Conservation (phyloP, 2,113 vertebrate genomes). For the Zeus faber region DNA sequence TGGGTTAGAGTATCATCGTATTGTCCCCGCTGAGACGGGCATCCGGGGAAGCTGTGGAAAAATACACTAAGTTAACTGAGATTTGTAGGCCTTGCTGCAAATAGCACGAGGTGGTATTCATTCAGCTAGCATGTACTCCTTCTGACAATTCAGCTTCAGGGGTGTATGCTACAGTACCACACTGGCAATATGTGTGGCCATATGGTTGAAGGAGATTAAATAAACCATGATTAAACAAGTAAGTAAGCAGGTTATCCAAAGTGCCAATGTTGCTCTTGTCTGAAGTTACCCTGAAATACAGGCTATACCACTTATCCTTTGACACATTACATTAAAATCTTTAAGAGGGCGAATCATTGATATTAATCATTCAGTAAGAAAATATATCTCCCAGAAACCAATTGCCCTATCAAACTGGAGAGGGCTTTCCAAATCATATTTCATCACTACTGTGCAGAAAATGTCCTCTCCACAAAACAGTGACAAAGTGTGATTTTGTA, state of each 20-base stretch:
- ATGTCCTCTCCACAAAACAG: constrained; percentile 9
- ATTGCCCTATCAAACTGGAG: neutral
- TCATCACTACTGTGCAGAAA: constrained; percentile 21
- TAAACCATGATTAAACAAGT: constrained; percentile 43
- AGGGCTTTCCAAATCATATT: constrained; percentile 6
- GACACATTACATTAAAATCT: no score
- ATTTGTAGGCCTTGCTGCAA: constrained; percentile 27
- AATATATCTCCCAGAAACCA: neutral
- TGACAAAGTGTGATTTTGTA: constrained; percentile 35
- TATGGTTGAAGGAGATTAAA: constrained; percentile 48
- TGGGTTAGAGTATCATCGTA: neutral
- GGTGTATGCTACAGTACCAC: constrained; percentile 5
- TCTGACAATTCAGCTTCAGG: constrained; percentile 5
- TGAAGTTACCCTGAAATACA: no score
- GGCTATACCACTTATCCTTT: no score
- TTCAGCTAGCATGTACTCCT: constrained; percentile 10
- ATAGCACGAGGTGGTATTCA: constrained; percentile 20
- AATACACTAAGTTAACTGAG: constrained; percentile 28
- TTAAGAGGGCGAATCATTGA: neutral
- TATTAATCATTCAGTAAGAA: neutral
- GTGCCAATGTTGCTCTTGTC: no score
- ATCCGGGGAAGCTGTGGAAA: constrained; percentile 21
- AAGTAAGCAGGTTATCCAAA: constrained; percentile 12
- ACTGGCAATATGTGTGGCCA: constrained; percentile 47
- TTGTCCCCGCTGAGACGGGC: no score